These are phyloP conservation scores for Seriola dumerili DNA, from an alignment of 2,113 vertebrate species.

Conservation along the genomic window DNA sequence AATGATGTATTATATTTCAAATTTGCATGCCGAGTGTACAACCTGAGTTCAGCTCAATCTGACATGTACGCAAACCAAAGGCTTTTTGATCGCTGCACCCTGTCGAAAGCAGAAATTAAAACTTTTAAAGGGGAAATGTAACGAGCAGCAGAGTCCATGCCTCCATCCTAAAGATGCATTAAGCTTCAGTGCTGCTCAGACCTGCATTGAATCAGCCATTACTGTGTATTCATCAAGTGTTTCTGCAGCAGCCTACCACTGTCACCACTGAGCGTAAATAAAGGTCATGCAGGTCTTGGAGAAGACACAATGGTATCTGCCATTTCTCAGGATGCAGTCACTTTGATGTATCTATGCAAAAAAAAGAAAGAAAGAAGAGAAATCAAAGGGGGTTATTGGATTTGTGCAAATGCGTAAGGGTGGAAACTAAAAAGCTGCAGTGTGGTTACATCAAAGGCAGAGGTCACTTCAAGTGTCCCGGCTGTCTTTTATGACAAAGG, in stretches of 20 bases:
- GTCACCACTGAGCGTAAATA: conserved; percentile 29
- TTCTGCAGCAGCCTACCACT: not conserved
- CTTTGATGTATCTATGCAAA: conserved; percentile 59
- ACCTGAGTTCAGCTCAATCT: conserved; percentile 7
- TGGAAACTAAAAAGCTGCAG: conserved; percentile 45
- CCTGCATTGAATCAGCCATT: conserved; percentile 16
- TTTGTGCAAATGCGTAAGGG: conserved; percentile 36
- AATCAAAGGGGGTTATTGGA: conserved; percentile 38
- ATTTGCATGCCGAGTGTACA: conserved; percentile 27
- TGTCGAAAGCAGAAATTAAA: conserved; percentile 8
- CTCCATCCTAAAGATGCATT: not conserved
- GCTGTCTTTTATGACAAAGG: conserved; percentile 24
- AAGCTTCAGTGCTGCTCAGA: conserved; percentile 16
- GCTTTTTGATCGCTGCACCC: conserved; percentile 10
- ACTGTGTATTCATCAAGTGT: conserved; percentile 22
- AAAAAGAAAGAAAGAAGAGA: not conserved
- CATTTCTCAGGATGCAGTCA: conserved; percentile 14
- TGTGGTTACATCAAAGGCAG: conserved; percentile 57
- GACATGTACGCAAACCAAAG: not conserved
- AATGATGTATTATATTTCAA: conserved; percentile 2
- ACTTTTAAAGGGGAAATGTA: not conserved
- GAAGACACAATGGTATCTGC: conserved; percentile 25
- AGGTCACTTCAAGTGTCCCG: conserved; percentile 24
- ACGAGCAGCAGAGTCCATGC: not conserved
- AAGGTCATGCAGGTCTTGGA: conserved; percentile 18